Evolutionary conservation across 2,888 invertebrate genomes (phyloP).

Genomic region (Chromoteleia sp.): DNA sequence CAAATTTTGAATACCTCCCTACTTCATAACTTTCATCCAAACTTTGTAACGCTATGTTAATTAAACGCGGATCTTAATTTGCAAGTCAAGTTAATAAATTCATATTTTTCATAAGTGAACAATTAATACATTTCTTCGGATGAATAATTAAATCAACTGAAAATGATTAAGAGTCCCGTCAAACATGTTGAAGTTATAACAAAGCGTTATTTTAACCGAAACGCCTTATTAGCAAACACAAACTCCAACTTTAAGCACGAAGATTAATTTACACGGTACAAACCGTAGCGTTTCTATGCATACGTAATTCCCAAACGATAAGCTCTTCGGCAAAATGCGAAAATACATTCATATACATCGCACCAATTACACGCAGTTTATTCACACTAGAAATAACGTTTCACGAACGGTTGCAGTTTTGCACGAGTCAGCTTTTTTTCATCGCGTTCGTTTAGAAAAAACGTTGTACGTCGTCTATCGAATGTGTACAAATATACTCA

Average conservation of each 20-base stretch:
- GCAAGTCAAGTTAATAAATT: not conserved
- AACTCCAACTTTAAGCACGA: slow-evolving; percentile 3
- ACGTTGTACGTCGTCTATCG: slow-evolving; percentile 3
- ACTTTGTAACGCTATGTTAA: too few species aligned
- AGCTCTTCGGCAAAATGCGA: slow-evolving; percentile 10
- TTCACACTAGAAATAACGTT: slow-evolving; percentile 37
- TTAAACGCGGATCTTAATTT: not conserved
- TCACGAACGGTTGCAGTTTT: slow-evolving; percentile 8
- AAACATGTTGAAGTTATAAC: not conserved
- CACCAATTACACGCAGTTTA: slow-evolving; percentile 46
- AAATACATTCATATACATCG: slow-evolving; percentile 11
- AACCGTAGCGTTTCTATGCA: slow-evolving; percentile 23
- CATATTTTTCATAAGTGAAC: not conserved
- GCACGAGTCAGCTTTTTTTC: slow-evolving; percentile 23
- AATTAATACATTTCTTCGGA: not conserved
- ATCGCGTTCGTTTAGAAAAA: not conserved
- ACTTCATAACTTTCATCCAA: too few species aligned
- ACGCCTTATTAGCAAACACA: slow-evolving; percentile 9
- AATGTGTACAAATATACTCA: slow-evolving; percentile 17
- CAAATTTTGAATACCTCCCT: too few species aligned
- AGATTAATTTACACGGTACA: slow-evolving; percentile 37
- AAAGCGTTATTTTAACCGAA: slow-evolving; percentile 16
- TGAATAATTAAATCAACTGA: not conserved
- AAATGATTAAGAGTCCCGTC: slow-evolving; percentile 13
- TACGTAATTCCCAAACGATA: slow-evolving; percentile 35